A percentile compares a stretch with the other conserved stretches of the same genome.
Evolutionary conservation across 2,888 invertebrate species (phyloP).

Genomic region (Amiota communis): DNA sequence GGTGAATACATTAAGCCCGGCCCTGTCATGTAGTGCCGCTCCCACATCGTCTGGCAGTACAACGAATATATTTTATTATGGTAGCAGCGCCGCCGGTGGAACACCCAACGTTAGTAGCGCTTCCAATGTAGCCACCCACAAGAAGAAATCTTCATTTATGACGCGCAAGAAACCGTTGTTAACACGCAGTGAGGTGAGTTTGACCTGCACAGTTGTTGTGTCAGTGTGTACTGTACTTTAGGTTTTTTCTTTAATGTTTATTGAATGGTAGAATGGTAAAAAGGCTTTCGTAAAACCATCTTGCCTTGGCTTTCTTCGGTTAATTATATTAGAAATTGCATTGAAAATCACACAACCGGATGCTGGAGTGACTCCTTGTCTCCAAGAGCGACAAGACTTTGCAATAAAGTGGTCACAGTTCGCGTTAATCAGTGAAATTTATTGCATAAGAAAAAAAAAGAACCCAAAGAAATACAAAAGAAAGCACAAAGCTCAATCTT

Average conservation of each 20-base stretch:
- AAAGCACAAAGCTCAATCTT: slow-evolving; percentile 2
- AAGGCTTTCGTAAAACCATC: too few species aligned
- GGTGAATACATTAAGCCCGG: slow-evolving; percentile 46
- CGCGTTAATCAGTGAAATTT: slow-evolving; percentile 12
- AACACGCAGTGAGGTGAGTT: slow-evolving; percentile 74
- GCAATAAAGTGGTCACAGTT: too few species aligned
- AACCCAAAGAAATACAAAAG: not conserved
- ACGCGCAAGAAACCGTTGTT: slow-evolving; percentile 71
- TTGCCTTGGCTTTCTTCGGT: too few species aligned
- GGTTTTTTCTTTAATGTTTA: too few species aligned
- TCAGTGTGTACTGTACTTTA: slow-evolving; percentile 10
- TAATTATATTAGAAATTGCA: not conserved
- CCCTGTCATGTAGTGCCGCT: slow-evolving; percentile 38
- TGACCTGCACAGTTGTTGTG: not conserved
- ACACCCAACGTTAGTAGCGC: slow-evolving; percentile 23
- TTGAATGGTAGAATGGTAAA: too few species aligned
- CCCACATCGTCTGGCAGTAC: slow-evolving; percentile 34
- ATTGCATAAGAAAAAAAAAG: slow-evolving; percentile 5
- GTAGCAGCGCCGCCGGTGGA: slow-evolving; percentile 31
- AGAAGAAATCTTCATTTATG: slow-evolving; percentile 71
- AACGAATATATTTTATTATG: slow-evolving; percentile 28
- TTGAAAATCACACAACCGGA: not conserved
- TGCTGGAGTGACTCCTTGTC: not conserved
- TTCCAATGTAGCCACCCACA: slow-evolving; percentile 46
- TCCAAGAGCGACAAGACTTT: not conserved